Evolutionary conservation across 1,140 invertebrate species (phyloP).

Genomic region (Maniola jurtina): DNA sequence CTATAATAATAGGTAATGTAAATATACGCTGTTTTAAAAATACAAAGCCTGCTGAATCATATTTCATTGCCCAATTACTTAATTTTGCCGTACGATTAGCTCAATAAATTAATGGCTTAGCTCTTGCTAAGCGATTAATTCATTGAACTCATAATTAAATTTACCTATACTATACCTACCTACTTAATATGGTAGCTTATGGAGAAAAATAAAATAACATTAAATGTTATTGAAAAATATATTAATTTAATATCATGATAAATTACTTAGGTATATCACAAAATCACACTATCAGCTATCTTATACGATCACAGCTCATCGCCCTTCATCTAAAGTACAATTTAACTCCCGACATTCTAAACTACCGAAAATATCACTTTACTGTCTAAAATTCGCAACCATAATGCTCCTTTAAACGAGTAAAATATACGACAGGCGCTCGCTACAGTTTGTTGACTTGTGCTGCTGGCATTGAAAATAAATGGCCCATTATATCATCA

Average conservation of each 20-base stretch:
- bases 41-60: too few species aligned
- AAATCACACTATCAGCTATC: slow-evolving; percentile 28
- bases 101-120: too few species aligned
- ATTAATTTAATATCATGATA: slow-evolving; percentile 39
- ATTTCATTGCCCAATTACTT: too few species aligned
- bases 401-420: slow-evolving; percentile 33
- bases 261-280: slow-evolving; percentile 33
- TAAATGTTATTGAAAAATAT: slow-evolving; percentile 28
- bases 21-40: background rate
- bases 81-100: too few species aligned
- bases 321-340: slow-evolving; percentile 12
- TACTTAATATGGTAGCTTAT: background rate
- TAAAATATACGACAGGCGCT: slow-evolving; percentile 54
- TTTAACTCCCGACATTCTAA: slow-evolving; percentile 9
- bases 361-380: slow-evolving; percentile 3
- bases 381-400: slow-evolving; percentile 8
- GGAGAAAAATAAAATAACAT: slow-evolving; percentile 15
- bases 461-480: slow-evolving; percentile 73
- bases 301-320: slow-evolving; percentile 38
- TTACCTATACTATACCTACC: too few species aligned
- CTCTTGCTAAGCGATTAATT: too few species aligned
- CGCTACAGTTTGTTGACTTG: slow-evolving; percentile 72
- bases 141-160: too few species aligned
- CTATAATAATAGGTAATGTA: background rate
- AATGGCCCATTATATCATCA: slow-evolving; percentile 73